phyloP scores from a whole-genome alignment of 2,797 vertebrate species.

The Leptoclinus maculatus region DNA sequence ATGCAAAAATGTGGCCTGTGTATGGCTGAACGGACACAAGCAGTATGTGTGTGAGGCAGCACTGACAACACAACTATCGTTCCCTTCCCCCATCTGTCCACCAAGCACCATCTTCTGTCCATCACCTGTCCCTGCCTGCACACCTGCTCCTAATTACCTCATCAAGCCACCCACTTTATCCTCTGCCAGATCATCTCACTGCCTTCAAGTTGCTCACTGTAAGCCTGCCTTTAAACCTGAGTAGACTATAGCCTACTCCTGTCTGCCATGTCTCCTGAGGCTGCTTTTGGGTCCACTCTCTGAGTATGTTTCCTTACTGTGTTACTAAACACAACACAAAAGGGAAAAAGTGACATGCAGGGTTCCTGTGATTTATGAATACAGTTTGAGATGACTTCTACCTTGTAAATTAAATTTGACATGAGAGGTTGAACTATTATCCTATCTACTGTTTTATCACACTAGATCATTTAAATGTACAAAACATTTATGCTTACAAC shows the following conservation, averaged over 20 bases:
- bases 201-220: neutral
- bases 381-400: neutral
- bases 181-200: neutral
- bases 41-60: too few species aligned
- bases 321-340: too few species aligned
- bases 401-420: too few species aligned
- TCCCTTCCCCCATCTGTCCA: neutral
- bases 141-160: slow-evolving; percentile 7
- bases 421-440: too few species aligned
- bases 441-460: neutral
- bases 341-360: neutral
- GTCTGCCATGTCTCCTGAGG: too few species aligned
- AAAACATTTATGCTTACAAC: neutral
- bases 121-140: slow-evolving; percentile 1
- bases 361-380: too few species aligned
- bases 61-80: neutral
- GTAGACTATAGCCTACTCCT: too few species aligned
- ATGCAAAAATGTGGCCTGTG: too few species aligned
- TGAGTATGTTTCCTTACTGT: too few species aligned
- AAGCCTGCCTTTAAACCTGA: neutral
- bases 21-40: too few species aligned
- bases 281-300: too few species aligned
- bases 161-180: neutral
- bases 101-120: neutral
- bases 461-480: neutral